A percentile compares a stretch with the other conserved stretches of the same genome.
These are phyloP conservation scores for Furcula furcula DNA, from an alignment of 2,888 invertebrate genomes.

Conservation along the genomic window DNA sequence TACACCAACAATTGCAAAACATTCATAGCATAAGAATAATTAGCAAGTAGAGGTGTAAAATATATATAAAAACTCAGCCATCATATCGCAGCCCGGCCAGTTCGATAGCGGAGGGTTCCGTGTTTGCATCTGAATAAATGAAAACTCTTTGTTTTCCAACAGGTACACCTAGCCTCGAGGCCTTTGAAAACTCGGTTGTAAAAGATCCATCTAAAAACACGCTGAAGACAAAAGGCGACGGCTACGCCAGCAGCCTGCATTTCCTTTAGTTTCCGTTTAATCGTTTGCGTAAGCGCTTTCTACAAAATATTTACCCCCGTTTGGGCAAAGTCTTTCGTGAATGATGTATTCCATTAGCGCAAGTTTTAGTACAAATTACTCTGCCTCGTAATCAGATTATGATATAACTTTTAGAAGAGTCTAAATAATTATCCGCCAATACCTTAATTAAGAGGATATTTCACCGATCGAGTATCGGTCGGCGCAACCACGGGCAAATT, in stretches of 20 bases:
- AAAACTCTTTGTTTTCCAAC: conserved; percentile 32
- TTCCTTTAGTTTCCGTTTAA: conserved; percentile 6
- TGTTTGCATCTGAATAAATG: conserved; percentile 42
- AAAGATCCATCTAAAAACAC: conserved; percentile 27
- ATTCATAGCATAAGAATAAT: not conserved
- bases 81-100: conserved; percentile 4
- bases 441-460: conserved; percentile 33
- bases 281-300: conserved; percentile 29
- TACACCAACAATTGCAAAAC: too few species aligned
- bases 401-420: conserved; percentile 31
- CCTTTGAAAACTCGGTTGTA: conserved; percentile 18
- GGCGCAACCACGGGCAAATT: conserved; percentile 27
- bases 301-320: conserved; percentile 15
- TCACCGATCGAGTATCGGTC: conserved; percentile 25
- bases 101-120: conserved; percentile 27
- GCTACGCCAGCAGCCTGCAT: conserved; percentile 5
- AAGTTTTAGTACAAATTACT: conserved; percentile 32
- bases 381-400: conserved; percentile 40
- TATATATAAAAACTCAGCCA: not conserved
- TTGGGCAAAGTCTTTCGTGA: conserved; percentile 23
- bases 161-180: conserved; percentile 20
- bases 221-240: conserved; percentile 27
- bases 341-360: conserved; percentile 32
- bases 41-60: not conserved
- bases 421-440: conserved; percentile 31